These are phyloP conservation scores for Drosophila saltans DNA, from an alignment of 1,140 invertebrate species.

Conservation along the genomic window DNA sequence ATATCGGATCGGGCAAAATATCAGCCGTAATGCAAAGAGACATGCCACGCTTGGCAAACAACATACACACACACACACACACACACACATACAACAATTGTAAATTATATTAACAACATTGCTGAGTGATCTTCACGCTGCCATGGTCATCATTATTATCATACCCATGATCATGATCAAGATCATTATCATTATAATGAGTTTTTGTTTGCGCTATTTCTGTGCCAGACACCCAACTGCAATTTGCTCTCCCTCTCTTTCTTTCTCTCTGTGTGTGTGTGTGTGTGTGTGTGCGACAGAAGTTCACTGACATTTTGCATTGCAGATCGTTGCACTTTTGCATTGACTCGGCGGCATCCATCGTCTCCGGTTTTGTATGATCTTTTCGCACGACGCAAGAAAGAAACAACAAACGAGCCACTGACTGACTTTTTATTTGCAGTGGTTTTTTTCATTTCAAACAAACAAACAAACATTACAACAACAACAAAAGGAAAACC, in stretches of 20 bases:
- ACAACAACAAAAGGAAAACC: no score
- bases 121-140: conserved; percentile 61
- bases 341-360: conserved; percentile 32
- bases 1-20: not conserved
- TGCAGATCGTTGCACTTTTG: conserved; percentile 79
- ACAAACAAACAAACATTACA: no score
- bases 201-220: conserved; percentile 42
- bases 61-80: no score
- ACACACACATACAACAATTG: conserved; percentile 20
- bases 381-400: conserved; percentile 42
- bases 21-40: conserved; percentile 9
- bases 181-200: conserved; percentile 23
- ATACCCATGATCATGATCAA: conserved; percentile 35
- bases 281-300: conserved; percentile 18
- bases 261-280: conserved; percentile 26
- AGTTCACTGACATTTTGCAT: conserved; percentile 78
- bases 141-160: conserved; percentile 51
- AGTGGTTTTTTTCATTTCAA: conserved; percentile 12
- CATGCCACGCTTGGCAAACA: conserved; percentile 58
- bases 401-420: conserved; percentile 5
- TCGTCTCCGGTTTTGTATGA: conserved; percentile 18
- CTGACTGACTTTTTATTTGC: conserved; percentile 21
- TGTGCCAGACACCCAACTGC: conserved; percentile 56
- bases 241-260: no score
- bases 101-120: conserved; percentile 47